These are phyloP conservation scores for Lepidocolaptes lacrymiger DNA, from an alignment of 2,797 vertebrate species.

Conservation along the genomic window DNA sequence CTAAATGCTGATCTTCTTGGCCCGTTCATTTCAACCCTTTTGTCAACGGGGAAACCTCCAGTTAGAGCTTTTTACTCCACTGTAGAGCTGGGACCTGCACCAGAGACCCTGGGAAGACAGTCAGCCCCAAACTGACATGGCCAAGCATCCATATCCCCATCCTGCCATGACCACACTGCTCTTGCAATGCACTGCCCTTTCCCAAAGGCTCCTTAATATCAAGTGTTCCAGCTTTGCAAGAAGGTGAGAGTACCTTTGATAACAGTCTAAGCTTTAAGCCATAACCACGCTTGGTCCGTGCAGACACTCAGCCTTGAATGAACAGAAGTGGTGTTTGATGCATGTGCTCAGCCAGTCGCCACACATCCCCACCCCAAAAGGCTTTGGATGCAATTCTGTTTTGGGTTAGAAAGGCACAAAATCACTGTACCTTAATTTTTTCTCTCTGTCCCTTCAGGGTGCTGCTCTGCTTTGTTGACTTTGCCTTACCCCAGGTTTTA, in stretches of 20 bases:
- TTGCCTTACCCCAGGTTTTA: conserved; percentile 43
- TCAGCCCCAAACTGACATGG: not conserved
- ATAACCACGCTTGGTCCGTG: not conserved
- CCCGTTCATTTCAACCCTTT: not conserved
- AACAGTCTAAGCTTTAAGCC: conserved; percentile 47
- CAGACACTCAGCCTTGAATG: rapidly evolving
- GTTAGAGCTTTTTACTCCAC: not conserved
- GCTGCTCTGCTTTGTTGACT: conserved; percentile 53
- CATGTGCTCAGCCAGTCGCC: not conserved
- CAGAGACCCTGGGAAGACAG: not conserved
- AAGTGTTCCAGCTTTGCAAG: not conserved
- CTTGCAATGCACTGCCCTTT: not conserved
- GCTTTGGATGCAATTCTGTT: not conserved
- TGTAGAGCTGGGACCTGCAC: not conserved
- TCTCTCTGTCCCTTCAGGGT: conserved; percentile 33
- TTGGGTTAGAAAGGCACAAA: conserved; percentile 17
- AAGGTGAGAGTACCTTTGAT: not conserved
- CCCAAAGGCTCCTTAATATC: not conserved
- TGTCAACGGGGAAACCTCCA: not conserved
- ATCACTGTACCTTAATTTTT: not conserved
- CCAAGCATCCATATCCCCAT: not conserved
- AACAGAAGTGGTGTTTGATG: not conserved
- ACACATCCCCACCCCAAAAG: not conserved
- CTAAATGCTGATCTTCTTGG: not conserved
- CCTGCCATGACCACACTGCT: rapidly evolving